Base-by-base conservation (phyloP, 2,888 invertebrate genomes). In the Bimastos eiseni region DNA sequence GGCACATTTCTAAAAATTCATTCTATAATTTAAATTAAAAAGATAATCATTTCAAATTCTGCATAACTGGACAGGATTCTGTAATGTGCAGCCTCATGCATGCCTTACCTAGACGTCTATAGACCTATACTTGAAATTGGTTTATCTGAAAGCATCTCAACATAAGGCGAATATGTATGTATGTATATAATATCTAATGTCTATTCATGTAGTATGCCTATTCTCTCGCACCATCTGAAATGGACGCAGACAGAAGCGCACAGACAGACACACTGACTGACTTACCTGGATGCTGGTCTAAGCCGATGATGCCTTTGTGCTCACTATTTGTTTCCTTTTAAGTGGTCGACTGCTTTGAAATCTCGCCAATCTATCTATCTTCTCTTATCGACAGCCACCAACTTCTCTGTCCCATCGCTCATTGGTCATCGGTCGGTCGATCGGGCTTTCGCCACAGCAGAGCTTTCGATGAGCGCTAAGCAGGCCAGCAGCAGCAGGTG, bases 331-430 rank as follows among this genome's bases (percentile, higher is more conserved):
- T 41, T 30, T 13, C 70, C 70, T 30, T 3, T 30, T n/a, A 70
- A 70, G n/a, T 70, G 70, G 70, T n/a, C n/a, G 70, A n/a, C 70
- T 70, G 70, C 70, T 70, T 70, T 70, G n/a, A 70, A 70, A 70
- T 70, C 70, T 11, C 11, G 70, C 13, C 70, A 17, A 11, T 49
- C 49, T 70, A 70, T 70, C 70, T 70, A 30, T 70, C 70, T 70
- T 70, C 70, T n/a, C 70, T 70, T 70, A 70, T n/a, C 70, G 70
- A 70, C 70, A 8, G 70, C 30, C 30, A 8, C 70, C 70, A 70
- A 70, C 30, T 70, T 70, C 70, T 70, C 70, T n/a, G 11, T n/a
- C 70, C n/a, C 30, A 8, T 70, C 70, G 3, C 70, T 70, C 70
- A 70, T n/a, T 70, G 70, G 70, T 70, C n/a, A n/a, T n/a, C 11